Conservation (phyloP, 2,888 invertebrate species). For the Caenorhabditis angaria region DNA sequence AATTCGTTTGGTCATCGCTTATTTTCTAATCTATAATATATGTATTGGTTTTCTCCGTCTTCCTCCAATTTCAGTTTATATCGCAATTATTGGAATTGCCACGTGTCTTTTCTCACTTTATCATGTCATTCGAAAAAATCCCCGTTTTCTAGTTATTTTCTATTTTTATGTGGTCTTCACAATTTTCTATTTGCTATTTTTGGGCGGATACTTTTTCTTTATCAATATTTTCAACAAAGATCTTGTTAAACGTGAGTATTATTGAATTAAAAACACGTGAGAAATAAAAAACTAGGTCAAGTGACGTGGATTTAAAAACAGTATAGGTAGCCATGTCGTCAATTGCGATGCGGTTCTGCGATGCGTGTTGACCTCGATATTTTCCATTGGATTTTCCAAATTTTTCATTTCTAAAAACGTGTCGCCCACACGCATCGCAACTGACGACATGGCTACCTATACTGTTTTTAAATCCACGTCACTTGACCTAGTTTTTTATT, state of each 20-base stretch:
- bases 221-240: slow-evolving; percentile 47
- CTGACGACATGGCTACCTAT: too few relatives aligned
- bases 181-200: slow-evolving; percentile 48
- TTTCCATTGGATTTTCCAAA: too few relatives aligned
- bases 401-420: too few relatives aligned
- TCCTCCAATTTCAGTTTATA: slow-evolving; percentile 42
- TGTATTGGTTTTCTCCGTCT: slow-evolving; percentile 29
- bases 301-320: too few relatives aligned
- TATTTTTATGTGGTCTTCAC: slow-evolving; percentile 48
- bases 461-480: too few relatives aligned
- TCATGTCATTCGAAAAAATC: slow-evolving; percentile 32
- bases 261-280: too few relatives aligned
- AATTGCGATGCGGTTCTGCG: too few relatives aligned
- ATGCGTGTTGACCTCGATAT: too few relatives aligned
- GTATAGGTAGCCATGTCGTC: too few relatives aligned
- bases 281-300: too few relatives aligned
- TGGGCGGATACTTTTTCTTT: slow-evolving; percentile 56
- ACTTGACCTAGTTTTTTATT: too few relatives aligned
- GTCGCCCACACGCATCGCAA: too few relatives aligned
- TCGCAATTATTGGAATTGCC: slow-evolving; percentile 29
- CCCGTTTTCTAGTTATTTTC: slow-evolving; percentile 28
- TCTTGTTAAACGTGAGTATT: slow-evolving; percentile 31
- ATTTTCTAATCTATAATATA: slow-evolving; percentile 40
- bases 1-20: slow-evolving; percentile 38
- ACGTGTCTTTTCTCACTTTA: slow-evolving; percentile 25